A percentile compares a stretch with the other conserved stretches of the same genome.
phyloP scores from a whole-genome alignment of 2,797 vertebrate species.

The Platalea minor region DNA sequence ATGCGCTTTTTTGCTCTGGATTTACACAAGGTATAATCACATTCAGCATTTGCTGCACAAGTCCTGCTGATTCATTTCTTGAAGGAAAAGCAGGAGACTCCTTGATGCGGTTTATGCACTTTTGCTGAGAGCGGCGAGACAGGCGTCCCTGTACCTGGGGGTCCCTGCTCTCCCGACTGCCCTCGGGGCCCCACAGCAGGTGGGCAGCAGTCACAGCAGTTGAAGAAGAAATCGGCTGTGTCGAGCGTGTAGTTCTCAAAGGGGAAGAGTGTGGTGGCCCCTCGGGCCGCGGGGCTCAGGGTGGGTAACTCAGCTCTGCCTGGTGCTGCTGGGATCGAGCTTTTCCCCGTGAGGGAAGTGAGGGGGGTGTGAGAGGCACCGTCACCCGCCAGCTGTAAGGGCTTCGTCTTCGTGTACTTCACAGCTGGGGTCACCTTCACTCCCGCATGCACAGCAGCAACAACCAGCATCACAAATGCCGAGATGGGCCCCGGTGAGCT shows the following conservation, averaged over 20 bases:
- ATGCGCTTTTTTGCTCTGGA: background rate
- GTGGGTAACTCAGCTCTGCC: background rate
- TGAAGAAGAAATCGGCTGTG: conserved; percentile 89
- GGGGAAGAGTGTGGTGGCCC: conserved; percentile 45
- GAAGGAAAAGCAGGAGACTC: background rate
- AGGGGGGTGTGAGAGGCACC: conserved; percentile 1
- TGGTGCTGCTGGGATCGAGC: background rate
- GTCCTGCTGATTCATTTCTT: accelerated
- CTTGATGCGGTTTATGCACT: background rate
- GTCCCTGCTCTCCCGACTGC: conserved; percentile 81
- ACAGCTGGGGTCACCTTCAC: conserved; percentile 84
- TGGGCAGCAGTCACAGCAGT: conserved; percentile 94
- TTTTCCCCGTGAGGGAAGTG: background rate
- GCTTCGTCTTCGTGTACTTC: conserved; percentile 86
- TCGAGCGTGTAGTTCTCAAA: conserved; percentile 88
- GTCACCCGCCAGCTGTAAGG: conserved; percentile 15
- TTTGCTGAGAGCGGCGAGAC: accelerated
- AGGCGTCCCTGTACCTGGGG: conserved; percentile 76
- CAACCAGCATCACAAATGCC: conserved; percentile 55
- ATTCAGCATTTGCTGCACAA: background rate
- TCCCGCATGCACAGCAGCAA: background rate
- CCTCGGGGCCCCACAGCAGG: conserved; percentile 81
- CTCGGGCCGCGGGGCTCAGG: background rate
- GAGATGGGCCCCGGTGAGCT: background rate
- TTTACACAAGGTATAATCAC: background rate